Percentiles rank a stretch among this genome's conserved stretches.
Conservation (phyloP, 2,797 vertebrate species). For the Hippopotamyrus pictus region DNA sequence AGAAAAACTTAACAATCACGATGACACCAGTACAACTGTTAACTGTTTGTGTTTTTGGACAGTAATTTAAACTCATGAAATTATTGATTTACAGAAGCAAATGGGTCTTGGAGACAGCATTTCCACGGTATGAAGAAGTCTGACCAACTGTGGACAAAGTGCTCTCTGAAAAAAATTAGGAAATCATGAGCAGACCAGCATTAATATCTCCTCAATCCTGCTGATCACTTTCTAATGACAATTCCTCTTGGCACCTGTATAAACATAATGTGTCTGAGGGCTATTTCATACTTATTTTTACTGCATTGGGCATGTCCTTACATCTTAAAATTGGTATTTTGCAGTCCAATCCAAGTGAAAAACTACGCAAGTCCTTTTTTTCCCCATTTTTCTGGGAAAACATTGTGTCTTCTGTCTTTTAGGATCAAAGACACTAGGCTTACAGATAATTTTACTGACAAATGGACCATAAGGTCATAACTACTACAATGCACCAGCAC, state of each 20-base stretch:
- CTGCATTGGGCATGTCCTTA: neutral
- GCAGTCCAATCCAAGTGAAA: neutral
- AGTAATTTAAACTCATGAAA: neutral
- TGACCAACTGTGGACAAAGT: neutral
- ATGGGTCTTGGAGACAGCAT: neutral
- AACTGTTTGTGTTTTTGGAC: neutral
- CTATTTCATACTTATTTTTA: neutral
- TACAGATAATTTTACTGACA: neutral
- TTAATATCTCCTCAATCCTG: neutral
- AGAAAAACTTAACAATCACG: neutral
- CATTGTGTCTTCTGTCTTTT: neutral
- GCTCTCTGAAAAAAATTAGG: neutral
- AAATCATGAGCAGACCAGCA: neutral
- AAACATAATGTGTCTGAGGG: neutral
- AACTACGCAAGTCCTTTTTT: neutral
- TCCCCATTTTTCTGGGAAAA: neutral
- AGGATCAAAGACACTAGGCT: neutral
- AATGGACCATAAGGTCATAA: neutral
- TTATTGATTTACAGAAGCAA: neutral
- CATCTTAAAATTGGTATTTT: neutral
- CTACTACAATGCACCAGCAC: neutral
- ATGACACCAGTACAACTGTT: neutral
- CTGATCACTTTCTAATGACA: neutral
- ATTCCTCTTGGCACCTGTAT: neutral
- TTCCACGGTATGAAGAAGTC: neutral